phyloP scores from a whole-genome alignment of 1,140 invertebrate species.

The Apis mellifera region Amel_HAv3.1 CM009940.2:9552001-9552500 shows the following conservation, averaged over 20 bases:
- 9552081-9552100: constrained; percentile 69
- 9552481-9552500: too few species aligned
- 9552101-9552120: constrained; percentile 67
- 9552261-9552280: too few species aligned
- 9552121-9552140: constrained; percentile 37
- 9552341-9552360: too few species aligned
- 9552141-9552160: neutral
- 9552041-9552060: constrained; percentile 38
- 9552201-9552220: constrained; percentile 30
- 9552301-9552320: too few species aligned
- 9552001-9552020: constrained; percentile 56
- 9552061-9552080: constrained; percentile 14
- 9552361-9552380: too few species aligned
- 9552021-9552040: constrained; percentile 3
- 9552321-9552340: too few species aligned
- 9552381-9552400: too few species aligned
- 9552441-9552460: neutral
- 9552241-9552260: too few species aligned
- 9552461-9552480: neutral
- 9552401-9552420: too few species aligned
- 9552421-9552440: too few species aligned
- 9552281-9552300: too few species aligned
- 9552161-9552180: constrained; percentile 25
- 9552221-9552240: too few species aligned
- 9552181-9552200: constrained; percentile 18